These are phyloP conservation scores for Dromas ardeola DNA, from an alignment of 2,113 vertebrate genomes.

Conservation along the genomic window DNA sequence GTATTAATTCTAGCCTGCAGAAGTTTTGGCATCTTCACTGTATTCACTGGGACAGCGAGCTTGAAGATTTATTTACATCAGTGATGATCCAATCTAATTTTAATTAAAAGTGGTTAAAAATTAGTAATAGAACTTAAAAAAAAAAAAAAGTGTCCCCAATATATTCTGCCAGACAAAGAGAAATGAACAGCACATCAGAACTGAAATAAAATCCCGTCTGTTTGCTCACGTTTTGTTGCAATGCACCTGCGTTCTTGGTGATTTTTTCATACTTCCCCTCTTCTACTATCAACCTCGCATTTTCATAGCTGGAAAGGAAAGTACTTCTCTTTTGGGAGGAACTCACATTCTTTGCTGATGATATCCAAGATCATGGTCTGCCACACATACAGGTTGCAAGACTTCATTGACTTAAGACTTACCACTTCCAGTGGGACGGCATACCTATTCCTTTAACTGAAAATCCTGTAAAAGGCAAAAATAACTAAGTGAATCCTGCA, in stretches of 20 bases:
- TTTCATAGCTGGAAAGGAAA: neutral
- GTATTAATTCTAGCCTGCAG: neutral
- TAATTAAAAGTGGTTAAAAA: neutral
- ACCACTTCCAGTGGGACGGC: rapidly evolving
- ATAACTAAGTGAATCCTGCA: neutral
- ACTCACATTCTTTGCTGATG: neutral
- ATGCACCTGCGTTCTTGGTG: neutral
- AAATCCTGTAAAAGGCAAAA: neutral
- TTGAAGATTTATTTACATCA: neutral
- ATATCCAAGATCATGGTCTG: neutral
- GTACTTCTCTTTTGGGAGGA: neutral
- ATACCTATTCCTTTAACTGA: neutral
- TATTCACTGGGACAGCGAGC: neutral
- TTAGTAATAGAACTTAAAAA: neutral
- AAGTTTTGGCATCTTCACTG: neutral
- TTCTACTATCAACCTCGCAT: neutral
- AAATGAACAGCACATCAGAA: neutral
- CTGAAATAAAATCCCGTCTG: neutral
- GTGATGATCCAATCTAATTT: neutral
- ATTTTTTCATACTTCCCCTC: neutral
- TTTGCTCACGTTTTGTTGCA: neutral
- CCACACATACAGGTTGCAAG: neutral
- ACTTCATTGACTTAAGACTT: neutral
- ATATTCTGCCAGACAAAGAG: neutral
- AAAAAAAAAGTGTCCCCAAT: neutral